phyloP scores from a whole-genome alignment of 1,140 invertebrate genomes.

The Leptoteleia sp. region DNA sequence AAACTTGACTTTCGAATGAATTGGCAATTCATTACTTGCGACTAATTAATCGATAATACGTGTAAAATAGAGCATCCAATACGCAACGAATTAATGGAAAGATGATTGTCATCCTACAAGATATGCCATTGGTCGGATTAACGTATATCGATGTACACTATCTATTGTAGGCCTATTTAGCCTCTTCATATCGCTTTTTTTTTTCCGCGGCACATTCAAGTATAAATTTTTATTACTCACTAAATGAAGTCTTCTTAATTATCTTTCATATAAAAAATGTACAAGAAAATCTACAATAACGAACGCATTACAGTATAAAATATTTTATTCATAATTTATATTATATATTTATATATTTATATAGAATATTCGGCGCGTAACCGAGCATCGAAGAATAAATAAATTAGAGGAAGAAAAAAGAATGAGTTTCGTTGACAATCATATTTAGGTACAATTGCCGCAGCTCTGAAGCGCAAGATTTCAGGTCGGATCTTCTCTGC shows the following conservation, averaged over 20 bases:
- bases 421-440: constrained; percentile 65
- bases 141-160: constrained; percentile 57
- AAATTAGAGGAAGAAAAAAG: constrained; percentile 67
- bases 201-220: constrained; percentile 51
- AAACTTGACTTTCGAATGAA: too few species aligned
- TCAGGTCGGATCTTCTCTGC: constrained; percentile 47
- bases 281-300: constrained; percentile 81
- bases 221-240: constrained; percentile 67
- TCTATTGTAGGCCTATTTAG: constrained; percentile 60
- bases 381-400: constrained; percentile 67
- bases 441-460: constrained; percentile 66
- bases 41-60: too few species aligned
- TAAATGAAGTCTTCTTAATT: constrained; percentile 74
- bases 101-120: too few species aligned
- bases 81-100: too few species aligned
- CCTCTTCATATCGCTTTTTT: constrained; percentile 52
- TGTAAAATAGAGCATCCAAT: too few species aligned
- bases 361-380: constrained; percentile 56
- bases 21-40: too few species aligned
- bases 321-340: constrained; percentile 70
- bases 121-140: constrained; percentile 37
- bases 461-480: constrained; percentile 60
- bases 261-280: constrained; percentile 80
- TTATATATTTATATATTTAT: constrained; percentile 70
- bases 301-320: constrained; percentile 75